Evolutionary conservation across 1,140 invertebrate species (phyloP).

Genomic region (Drosophila carrolli): DNA sequence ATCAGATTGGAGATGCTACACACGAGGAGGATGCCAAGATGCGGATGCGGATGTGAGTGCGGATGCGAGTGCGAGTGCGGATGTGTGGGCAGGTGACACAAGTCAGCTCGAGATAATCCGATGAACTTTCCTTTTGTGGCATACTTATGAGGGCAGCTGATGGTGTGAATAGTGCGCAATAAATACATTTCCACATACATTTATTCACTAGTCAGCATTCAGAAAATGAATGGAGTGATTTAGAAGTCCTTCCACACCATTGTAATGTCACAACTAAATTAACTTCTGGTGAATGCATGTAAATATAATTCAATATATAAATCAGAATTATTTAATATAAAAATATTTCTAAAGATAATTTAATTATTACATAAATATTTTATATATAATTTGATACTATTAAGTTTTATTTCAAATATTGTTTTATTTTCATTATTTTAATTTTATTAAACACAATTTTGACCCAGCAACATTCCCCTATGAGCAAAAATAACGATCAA

Average conservation of each 20-base stretch:
- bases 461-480: too few relatives aligned
- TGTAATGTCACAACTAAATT: slow-evolving; percentile 16
- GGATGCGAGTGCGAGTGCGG: background rate
- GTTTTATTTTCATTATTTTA: too few relatives aligned
- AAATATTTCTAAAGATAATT: too few relatives aligned
- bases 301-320: background rate
- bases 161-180: background rate
- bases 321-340: too few relatives aligned
- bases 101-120: slow-evolving; percentile 43
- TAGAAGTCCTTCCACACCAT: background rate
- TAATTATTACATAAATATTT: too few relatives aligned
- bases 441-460: too few relatives aligned
- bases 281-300: background rate
- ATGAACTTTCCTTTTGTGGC: slow-evolving; percentile 32
- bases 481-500: too few relatives aligned
- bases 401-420: too few relatives aligned
- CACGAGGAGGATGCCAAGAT: slow-evolving; percentile 22
- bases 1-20: slow-evolving; percentile 22
- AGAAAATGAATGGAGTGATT: slow-evolving; percentile 16
- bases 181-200: slow-evolving; percentile 3
- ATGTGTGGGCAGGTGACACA: slow-evolving; percentile 21
- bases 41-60: slow-evolving; percentile 4
- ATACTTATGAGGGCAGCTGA: slow-evolving; percentile 36
- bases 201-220: slow-evolving; percentile 22
- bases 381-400: too few relatives aligned